Evolutionary conservation across 2,113 vertebrate genomes (phyloP).

Genomic region (Microtus montanus): DNA sequence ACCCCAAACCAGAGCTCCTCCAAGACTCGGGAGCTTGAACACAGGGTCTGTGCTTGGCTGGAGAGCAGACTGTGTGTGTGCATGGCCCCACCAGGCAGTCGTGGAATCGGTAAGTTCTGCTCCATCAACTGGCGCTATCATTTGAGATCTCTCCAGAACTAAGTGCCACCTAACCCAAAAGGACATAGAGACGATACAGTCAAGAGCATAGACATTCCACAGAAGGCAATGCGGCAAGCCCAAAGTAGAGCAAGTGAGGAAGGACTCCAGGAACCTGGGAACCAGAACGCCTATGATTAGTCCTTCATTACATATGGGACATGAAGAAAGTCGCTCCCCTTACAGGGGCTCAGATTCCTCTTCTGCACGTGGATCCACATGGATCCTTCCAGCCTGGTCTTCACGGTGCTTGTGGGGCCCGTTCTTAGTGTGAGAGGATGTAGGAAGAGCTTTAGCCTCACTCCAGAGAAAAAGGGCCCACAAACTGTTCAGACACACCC

Average conservation of each 20-base stretch:
- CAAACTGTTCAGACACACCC: not conserved
- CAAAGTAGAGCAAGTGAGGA: not conserved
- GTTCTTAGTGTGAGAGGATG: not conserved
- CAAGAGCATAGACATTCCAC: fast-evolving
- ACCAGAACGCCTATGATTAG: not conserved
- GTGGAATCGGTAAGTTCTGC: not conserved
- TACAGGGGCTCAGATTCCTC: not conserved
- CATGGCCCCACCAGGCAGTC: no score
- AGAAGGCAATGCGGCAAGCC: not conserved
- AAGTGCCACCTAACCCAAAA: not conserved
- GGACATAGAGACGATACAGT: not conserved
- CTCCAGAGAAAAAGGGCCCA: not conserved
- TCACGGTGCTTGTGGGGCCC: not conserved
- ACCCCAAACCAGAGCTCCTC: not conserved
- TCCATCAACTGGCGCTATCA: not conserved
- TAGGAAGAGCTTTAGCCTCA: not conserved
- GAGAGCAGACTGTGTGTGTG: fast-evolving
- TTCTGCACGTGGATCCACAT: not conserved
- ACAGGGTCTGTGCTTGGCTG: no score
- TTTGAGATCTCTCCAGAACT: not conserved
- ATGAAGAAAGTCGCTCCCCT: not conserved
- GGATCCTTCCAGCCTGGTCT: not conserved
- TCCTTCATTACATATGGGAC: not conserved
- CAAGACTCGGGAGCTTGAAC: not conserved
- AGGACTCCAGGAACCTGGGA: no score